Percentiles rank a stretch among this genome's conserved stretches.
Evolutionary conservation across 2,113 vertebrate species (phyloP).

Genomic region (Eptatretus burgeri): DNA sequence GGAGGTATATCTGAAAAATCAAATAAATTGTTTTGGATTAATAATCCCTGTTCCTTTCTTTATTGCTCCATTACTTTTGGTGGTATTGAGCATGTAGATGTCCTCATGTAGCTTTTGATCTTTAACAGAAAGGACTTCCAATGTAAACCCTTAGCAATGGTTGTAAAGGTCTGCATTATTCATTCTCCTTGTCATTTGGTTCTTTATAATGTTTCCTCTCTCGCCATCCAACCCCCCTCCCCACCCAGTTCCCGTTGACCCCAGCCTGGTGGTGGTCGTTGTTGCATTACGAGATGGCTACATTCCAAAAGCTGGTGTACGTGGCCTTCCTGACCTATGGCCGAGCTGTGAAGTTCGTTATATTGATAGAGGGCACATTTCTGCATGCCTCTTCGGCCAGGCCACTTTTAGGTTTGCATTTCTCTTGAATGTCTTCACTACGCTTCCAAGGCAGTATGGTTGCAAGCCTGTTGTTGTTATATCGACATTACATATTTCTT

Average conservation of each 20-base stretch:
- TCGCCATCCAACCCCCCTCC: slow-evolving; percentile 9
- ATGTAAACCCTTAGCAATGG: background rate
- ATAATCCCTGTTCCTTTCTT: too few relatives aligned
- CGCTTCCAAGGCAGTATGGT: slow-evolving; percentile 10
- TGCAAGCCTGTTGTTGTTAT: slow-evolving; percentile 10
- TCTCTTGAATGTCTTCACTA: too few relatives aligned
- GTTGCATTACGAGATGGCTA: slow-evolving; percentile 90
- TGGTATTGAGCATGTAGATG: too few relatives aligned
- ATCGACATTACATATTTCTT: too few relatives aligned
- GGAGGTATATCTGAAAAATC: too few relatives aligned
- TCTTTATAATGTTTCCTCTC: background rate
- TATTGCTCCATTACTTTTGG: too few relatives aligned
- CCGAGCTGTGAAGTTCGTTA: slow-evolving; percentile 76
- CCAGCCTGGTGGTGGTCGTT: slow-evolving; percentile 63
- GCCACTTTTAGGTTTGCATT: slow-evolving; percentile 47
- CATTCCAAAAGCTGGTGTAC: slow-evolving; percentile 64
- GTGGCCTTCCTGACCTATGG: slow-evolving; percentile 80
- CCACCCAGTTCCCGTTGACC: slow-evolving; percentile 54
- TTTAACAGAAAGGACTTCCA: too few relatives aligned
- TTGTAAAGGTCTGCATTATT: slow-evolving; percentile 8
- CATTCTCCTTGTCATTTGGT: slow-evolving; percentile 7
- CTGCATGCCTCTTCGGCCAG: slow-evolving; percentile 92
- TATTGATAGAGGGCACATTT: slow-evolving; percentile 67
- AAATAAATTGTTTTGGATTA: too few relatives aligned
- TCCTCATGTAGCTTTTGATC: too few relatives aligned